Conservation (phyloP, 2,888 invertebrate species). For the Phalangium opilio region DNA sequence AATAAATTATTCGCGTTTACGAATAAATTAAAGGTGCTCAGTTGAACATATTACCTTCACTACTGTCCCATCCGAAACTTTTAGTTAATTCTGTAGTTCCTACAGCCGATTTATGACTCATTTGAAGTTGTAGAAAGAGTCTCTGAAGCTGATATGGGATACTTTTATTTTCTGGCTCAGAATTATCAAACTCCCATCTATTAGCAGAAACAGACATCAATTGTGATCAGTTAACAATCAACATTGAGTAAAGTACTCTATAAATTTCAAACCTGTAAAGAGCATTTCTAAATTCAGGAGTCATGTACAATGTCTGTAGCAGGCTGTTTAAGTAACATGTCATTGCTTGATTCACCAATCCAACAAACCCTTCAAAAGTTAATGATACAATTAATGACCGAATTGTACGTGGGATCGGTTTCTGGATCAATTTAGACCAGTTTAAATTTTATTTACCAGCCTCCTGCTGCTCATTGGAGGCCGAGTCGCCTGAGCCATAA, state of each 20-base stretch:
- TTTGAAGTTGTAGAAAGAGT: constrained; percentile 64
- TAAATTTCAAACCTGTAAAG: constrained; percentile 41
- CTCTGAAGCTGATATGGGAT: constrained; percentile 76
- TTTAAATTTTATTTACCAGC: too few relatives aligned
- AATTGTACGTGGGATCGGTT: too few relatives aligned
- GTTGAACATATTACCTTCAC: constrained; percentile 49
- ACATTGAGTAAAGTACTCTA: not conserved
- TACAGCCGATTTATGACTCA: constrained; percentile 48
- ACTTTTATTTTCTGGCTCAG: constrained; percentile 47
- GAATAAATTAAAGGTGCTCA: too few relatives aligned
- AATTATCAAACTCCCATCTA: constrained; percentile 54
- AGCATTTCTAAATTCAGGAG: constrained; percentile 78
- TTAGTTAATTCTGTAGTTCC: constrained; percentile 73
- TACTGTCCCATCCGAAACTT: constrained; percentile 79
- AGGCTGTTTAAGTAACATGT: constrained; percentile 81
- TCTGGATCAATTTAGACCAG: too few relatives aligned
- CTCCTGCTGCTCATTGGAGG: too few relatives aligned
- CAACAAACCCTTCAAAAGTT: constrained; percentile 45
- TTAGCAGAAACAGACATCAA: constrained; percentile 8
- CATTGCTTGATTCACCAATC: constrained; percentile 78
- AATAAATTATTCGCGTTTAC: too few relatives aligned
- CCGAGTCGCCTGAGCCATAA: too few relatives aligned
- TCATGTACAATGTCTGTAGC: constrained; percentile 75
- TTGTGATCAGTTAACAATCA: not conserved
- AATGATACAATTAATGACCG: too few relatives aligned